These are phyloP conservation scores for Hormaphis cornu DNA, from an alignment of 1,140 invertebrate species.

Conservation along the genomic window DNA sequence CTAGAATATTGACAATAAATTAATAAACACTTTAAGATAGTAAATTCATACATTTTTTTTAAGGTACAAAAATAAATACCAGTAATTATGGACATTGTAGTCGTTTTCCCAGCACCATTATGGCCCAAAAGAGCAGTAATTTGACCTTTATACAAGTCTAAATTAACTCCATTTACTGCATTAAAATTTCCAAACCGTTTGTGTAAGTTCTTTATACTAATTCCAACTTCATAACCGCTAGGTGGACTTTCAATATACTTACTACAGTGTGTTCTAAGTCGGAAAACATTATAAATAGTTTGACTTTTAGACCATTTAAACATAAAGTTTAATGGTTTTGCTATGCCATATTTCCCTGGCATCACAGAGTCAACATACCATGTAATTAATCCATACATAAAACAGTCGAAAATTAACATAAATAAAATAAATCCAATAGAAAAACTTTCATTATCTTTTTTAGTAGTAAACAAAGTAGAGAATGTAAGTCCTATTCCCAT, in stretches of 20 bases:
- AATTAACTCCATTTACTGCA: constrained; percentile 36
- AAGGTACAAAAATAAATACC: constrained; percentile 32
- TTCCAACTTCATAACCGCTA: constrained; percentile 35
- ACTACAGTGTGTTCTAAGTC: background rate
- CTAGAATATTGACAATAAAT: constrained; percentile 38
- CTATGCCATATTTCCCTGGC: constrained; percentile 35
- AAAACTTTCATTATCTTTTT: constrained; percentile 3
- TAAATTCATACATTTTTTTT: background rate
- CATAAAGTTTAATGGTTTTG: constrained; percentile 35
- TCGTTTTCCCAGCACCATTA: constrained; percentile 81
- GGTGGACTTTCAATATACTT: constrained; percentile 26
- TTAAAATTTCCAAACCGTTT: constrained; percentile 37
- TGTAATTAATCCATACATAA: constrained; percentile 31
- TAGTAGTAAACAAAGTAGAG: constrained; percentile 17
- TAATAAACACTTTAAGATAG: background rate
- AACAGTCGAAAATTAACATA: constrained; percentile 31
- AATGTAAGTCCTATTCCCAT: constrained; percentile 11
- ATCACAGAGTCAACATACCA: constrained; percentile 36
- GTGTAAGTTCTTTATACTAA: constrained; percentile 37
- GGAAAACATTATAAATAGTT: background rate
- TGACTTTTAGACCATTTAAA: constrained; percentile 12
- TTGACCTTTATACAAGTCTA: constrained; percentile 50
- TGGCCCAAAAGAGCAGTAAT: constrained; percentile 79
- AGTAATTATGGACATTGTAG: constrained; percentile 52
- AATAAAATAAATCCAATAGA: constrained; percentile 28